phyloP scores from a whole-genome alignment of 2,888 invertebrate genomes.

The Gryllus longicercus region DNA sequence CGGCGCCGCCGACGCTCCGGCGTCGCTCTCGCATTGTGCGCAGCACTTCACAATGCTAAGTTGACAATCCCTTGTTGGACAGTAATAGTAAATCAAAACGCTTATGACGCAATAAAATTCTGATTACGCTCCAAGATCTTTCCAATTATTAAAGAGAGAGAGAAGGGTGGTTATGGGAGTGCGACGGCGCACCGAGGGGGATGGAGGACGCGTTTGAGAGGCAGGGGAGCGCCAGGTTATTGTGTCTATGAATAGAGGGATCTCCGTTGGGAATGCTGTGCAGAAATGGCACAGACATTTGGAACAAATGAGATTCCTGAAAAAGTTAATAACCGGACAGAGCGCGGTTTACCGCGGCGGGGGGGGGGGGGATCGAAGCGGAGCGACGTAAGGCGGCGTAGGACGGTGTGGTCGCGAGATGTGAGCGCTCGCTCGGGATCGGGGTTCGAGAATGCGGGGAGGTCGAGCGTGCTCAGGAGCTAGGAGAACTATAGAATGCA shows the following conservation, averaged over 20 bases:
- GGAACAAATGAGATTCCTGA: constrained; percentile 17
- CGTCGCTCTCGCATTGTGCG: not conserved
- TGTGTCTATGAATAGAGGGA: constrained; percentile 9
- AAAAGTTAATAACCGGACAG: not conserved
- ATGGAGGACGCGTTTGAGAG: not conserved
- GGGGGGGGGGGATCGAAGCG: not conserved
- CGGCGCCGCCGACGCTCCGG: not conserved
- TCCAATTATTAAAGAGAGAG: constrained; percentile 30
- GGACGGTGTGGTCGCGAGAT: no score
- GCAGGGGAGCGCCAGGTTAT: not conserved
- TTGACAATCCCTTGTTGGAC: constrained; percentile 18
- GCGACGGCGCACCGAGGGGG: not conserved
- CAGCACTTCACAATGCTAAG: not conserved
- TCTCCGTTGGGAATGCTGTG: not conserved
- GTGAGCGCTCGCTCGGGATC: no score
- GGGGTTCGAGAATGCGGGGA: no score
- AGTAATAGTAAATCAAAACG: constrained; percentile 33
- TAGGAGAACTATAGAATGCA: no score
- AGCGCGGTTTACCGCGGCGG: not conserved
- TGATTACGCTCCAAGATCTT: constrained; percentile 30
- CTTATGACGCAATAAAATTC: constrained; percentile 35
- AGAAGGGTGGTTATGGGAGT: not conserved
- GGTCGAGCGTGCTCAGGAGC: no score
- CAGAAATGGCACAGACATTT: constrained; percentile 9
- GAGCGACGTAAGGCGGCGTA: no score